A percentile compares a stretch with the other conserved stretches of the same genome.
Conservation (phyloP, 2,113 vertebrate genomes). For the Daubentonia madagascariensis region DNA sequence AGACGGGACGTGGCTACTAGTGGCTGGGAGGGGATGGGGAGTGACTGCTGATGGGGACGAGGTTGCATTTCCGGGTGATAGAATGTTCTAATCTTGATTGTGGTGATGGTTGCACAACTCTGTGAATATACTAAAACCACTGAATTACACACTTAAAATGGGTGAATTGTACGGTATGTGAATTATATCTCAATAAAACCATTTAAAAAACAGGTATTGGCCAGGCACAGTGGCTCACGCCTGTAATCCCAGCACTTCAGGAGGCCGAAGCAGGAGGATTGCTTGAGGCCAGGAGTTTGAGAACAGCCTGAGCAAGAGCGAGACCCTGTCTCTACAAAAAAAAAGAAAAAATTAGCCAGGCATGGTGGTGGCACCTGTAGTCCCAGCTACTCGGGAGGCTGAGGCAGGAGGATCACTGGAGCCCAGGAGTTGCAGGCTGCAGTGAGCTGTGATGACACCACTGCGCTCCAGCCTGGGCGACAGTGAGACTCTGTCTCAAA, state of each 20-base stretch:
- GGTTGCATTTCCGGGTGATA: too few relatives aligned
- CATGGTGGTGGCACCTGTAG: neutral
- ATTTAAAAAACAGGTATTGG: neutral
- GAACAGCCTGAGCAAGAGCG: neutral
- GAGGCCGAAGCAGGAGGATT: neutral
- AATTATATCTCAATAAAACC: too few relatives aligned
- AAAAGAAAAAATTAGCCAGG: neutral
- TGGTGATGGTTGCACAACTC: too few relatives aligned
- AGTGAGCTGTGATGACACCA: neutral
- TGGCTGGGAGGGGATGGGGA: too few relatives aligned
- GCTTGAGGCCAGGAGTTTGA: neutral
- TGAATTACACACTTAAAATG: too few relatives aligned
- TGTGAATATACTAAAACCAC: too few relatives aligned
- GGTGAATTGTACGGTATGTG: too few relatives aligned
- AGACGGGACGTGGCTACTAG: too few relatives aligned
- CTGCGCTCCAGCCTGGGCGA: neutral
- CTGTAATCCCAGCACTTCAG: neutral
- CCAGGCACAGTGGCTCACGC: rapidly evolving
- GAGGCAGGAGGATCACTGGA: neutral
- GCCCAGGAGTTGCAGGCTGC: neutral
- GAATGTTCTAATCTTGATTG: too few relatives aligned
- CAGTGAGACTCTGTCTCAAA: neutral
- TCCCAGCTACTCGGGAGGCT: neutral
- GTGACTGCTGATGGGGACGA: too few relatives aligned
- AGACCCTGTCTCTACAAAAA: neutral